Conservation (phyloP, 2,888 invertebrate species). For the Lepidocyrtoides sp. region DNA sequence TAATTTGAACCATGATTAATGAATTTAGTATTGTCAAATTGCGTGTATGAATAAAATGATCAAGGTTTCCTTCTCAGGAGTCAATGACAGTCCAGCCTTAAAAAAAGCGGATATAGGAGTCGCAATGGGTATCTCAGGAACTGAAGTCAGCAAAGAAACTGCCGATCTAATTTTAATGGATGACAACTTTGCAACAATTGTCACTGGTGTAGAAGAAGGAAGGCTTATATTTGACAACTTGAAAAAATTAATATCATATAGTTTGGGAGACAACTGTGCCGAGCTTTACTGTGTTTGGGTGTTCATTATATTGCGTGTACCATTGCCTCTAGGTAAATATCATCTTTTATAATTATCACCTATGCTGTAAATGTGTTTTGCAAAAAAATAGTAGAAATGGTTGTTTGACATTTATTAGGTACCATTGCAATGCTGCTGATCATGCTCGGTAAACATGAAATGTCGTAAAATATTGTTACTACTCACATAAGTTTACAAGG, state of each 20-base stretch:
- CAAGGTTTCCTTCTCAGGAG: constrained; percentile 86
- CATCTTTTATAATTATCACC: no score
- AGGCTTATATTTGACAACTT: constrained; percentile 98
- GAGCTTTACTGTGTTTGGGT: no score
- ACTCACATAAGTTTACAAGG: no score
- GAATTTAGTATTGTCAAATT: no score
- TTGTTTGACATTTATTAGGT: constrained; percentile 86
- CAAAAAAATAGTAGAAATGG: no score
- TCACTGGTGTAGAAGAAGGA: constrained; percentile 95
- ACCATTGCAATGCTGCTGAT: constrained; percentile 88
- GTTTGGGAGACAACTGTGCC: constrained; percentile 88
- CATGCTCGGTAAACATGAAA: constrained; percentile 87
- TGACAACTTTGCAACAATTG: constrained; percentile 96
- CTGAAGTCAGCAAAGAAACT: constrained; percentile 94
- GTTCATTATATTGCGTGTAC: no score
- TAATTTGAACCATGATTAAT: no score
- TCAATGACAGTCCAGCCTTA: constrained; percentile 95
- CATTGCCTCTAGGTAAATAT: no score
- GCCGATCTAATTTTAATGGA: constrained; percentile 88
- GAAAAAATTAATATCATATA: constrained; percentile 99
- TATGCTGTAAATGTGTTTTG: no score
- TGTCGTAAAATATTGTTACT: no score
- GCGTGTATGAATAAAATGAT: no score
- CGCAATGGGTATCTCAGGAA: constrained; percentile 93
- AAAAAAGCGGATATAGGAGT: constrained; percentile 93